Conservation (phyloP, 2,113 vertebrate genomes). For the Choloepus hoffmanni region DNA sequence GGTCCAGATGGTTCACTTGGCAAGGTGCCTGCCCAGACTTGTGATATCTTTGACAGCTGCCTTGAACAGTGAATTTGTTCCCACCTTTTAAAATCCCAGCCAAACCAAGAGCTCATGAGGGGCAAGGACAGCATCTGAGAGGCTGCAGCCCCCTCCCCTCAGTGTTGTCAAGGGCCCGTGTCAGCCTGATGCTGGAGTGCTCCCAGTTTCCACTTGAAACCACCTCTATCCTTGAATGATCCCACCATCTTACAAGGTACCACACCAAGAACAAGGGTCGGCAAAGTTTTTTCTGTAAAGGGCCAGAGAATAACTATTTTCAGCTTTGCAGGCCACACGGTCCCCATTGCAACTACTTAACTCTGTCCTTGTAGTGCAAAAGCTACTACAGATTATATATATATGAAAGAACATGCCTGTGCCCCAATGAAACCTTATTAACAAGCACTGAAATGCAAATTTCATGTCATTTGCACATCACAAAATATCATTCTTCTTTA, state of each 20-base stretch:
- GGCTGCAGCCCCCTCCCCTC: not conserved
- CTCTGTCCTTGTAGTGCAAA: too few relatives aligned
- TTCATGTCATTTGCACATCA: not conserved
- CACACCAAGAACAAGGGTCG: not conserved
- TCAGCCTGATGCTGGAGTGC: not conserved
- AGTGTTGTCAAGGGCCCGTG: fast-evolving
- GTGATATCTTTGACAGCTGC: not conserved
- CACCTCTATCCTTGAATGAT: fast-evolving
- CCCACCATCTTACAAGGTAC: not conserved
- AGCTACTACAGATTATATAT: not conserved
- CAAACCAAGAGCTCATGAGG: not conserved
- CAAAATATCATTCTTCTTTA: not conserved
- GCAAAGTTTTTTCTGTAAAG: not conserved
- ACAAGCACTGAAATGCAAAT: not conserved
- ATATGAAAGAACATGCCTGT: fast-evolving
- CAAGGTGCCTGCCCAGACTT: not conserved
- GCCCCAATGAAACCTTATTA: not conserved
- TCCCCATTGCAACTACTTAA: not conserved
- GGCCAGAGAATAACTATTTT: not conserved
- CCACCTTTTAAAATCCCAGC: too few relatives aligned
- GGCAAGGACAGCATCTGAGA: not conserved
- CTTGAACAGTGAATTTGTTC: not conserved
- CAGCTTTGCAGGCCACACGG: not conserved
- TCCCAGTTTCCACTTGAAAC: not conserved
- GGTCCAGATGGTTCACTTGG: not conserved